Conservation (phyloP, 1,140 invertebrate genomes). For the Ceratina japonica region DNA sequence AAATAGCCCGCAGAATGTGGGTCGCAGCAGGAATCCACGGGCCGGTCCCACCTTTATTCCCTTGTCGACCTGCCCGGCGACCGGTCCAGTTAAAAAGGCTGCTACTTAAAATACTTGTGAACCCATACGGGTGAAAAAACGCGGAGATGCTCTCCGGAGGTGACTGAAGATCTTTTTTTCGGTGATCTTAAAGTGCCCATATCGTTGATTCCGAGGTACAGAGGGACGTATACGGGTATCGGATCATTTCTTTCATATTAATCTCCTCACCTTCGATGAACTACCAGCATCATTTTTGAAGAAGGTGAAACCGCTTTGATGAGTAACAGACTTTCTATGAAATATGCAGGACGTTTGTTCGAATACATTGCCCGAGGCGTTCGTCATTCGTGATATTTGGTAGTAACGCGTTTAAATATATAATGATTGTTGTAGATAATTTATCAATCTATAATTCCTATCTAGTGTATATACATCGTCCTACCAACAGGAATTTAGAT, state of each 20-base stretch:
- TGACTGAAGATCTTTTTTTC: constrained; percentile 3
- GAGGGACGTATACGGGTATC: constrained; percentile 27
- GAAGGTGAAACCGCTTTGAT: neutral
- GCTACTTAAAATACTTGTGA: constrained; percentile 23
- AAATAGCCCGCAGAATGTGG: constrained; percentile 36
- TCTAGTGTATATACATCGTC: too few species aligned
- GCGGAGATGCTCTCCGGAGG: constrained; percentile 8
- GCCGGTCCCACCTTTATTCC: neutral
- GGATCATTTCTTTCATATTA: neutral
- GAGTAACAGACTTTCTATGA: neutral
- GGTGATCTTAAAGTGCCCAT: constrained; percentile 29
- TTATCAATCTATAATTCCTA: too few species aligned
- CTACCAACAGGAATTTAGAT: too few species aligned
- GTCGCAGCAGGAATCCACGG: constrained; percentile 5
- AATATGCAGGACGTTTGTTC: neutral
- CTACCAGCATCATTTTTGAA: constrained; percentile 22
- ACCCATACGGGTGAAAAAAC: constrained; percentile 36
- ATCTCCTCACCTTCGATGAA: neutral
- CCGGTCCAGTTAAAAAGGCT: neutral
- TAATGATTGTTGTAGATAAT: too few species aligned
- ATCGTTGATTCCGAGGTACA: neutral
- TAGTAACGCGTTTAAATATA: too few species aligned
- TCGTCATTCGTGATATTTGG: too few species aligned
- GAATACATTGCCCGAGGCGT: too few species aligned
- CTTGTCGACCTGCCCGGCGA: constrained; percentile 7